These are phyloP conservation scores for Vulpes vulpes DNA, from an alignment of 2,113 vertebrate genomes.

Conservation along the genomic window DNA sequence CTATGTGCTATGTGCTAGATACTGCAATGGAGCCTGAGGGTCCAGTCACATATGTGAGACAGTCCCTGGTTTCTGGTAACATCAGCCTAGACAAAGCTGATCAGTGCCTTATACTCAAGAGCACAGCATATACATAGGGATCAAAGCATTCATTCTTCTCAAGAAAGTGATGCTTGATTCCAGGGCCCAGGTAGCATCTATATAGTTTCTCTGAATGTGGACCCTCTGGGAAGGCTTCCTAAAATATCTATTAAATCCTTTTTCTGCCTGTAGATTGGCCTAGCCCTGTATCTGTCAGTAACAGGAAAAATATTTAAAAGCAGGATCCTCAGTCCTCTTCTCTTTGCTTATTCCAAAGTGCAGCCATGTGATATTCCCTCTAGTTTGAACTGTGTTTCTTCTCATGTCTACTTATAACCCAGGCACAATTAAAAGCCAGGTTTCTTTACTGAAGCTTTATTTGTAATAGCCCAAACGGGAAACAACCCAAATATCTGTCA, in stretches of 20 bases:
- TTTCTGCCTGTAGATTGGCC: background rate
- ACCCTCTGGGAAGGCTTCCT: background rate
- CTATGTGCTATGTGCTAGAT: background rate
- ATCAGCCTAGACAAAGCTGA: background rate
- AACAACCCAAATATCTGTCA: background rate
- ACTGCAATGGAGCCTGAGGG: background rate
- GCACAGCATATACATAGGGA: background rate
- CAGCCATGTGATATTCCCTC: background rate
- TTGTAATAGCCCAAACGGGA: background rate
- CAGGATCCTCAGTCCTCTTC: background rate
- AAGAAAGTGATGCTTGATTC: background rate
- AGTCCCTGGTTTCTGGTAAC: background rate
- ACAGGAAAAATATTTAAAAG: background rate
- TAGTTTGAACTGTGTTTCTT: background rate
- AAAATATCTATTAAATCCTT: background rate
- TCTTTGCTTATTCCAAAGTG: background rate
- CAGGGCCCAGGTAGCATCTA: background rate
- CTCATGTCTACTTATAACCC: background rate
- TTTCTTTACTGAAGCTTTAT: background rate
- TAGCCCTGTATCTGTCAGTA: background rate
- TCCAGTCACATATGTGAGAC: rapidly evolving
- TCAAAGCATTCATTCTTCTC: background rate
- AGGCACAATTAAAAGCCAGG: background rate
- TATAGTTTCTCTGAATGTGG: background rate
- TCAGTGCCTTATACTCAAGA: background rate